phyloP scores from a whole-genome alignment of 2,797 vertebrate genomes.

The Meriones psammophilus region DNA sequence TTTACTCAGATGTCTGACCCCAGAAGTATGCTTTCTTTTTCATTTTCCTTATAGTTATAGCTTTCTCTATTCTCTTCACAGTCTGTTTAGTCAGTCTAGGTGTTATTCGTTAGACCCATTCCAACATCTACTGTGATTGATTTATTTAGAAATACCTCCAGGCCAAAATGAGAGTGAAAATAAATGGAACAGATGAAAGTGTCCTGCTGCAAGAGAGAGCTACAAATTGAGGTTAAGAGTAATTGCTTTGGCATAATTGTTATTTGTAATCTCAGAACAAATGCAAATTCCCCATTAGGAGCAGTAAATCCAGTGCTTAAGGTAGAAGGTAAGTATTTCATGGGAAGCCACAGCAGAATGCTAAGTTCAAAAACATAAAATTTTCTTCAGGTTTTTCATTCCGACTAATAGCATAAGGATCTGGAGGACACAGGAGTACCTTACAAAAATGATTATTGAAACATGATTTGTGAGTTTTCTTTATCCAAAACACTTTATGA shows the following conservation, averaged over 20 bases:
- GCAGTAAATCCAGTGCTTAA: constrained; percentile 71
- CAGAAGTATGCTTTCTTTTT: constrained; percentile 30
- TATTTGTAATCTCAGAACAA: constrained; percentile 83
- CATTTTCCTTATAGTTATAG: constrained; percentile 69
- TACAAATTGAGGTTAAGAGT: constrained; percentile 77
- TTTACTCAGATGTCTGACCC: constrained; percentile 66
- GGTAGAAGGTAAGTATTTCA: constrained; percentile 72
- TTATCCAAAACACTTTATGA: constrained; percentile 40
- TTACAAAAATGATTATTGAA: constrained; percentile 35
- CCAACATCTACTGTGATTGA: constrained; percentile 75
- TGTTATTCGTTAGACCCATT: constrained; percentile 75
- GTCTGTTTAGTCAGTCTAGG: constrained; percentile 62
- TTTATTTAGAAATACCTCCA: constrained; percentile 79
- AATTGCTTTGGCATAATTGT: constrained; percentile 81
- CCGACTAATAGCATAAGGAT: neutral
- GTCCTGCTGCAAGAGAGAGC: constrained; percentile 78
- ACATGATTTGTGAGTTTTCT: constrained; percentile 59
- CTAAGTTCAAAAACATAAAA: constrained; percentile 11
- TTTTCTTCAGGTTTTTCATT: neutral
- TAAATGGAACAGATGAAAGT: constrained; percentile 79
- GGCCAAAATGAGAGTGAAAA: constrained; percentile 84
- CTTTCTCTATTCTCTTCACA: constrained; percentile 59
- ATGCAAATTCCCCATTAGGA: constrained; percentile 81
- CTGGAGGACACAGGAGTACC: neutral
- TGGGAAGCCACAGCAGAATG: constrained; percentile 52